Conservation (phyloP, 2,797 vertebrate genomes). For the Channa striata region DNA sequence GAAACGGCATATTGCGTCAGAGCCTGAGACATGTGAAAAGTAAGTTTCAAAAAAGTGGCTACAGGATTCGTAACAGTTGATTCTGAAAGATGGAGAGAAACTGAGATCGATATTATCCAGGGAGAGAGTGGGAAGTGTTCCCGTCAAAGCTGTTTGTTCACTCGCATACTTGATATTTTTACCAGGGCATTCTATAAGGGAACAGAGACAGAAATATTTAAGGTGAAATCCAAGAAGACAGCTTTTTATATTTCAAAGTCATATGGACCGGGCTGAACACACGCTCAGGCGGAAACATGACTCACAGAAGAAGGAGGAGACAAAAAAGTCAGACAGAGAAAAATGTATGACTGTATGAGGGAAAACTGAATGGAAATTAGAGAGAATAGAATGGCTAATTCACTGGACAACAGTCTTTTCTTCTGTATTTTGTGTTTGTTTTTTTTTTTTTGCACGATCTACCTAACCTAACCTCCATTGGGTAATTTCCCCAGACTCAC, state of each 20-base stretch:
- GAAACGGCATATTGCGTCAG: neutral
- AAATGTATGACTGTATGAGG: neutral
- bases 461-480: neutral
- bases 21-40: neutral
- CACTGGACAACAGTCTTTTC: neutral
- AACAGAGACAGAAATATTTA: slow-evolving; percentile 57
- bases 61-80: slow-evolving; percentile 12
- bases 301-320: slow-evolving; percentile 40
- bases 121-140: slow-evolving; percentile 59
- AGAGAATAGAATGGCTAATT: neutral
- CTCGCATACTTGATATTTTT: slow-evolving; percentile 61
- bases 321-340: slow-evolving; percentile 16
- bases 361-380: neutral
- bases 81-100: slow-evolving; percentile 22
- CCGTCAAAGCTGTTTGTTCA: slow-evolving; percentile 49
- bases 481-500: slow-evolving; percentile 82
- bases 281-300: slow-evolving; percentile 47
- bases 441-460: too few species aligned
- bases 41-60: neutral
- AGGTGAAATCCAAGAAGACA: slow-evolving; percentile 56
- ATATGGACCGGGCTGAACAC: slow-evolving; percentile 7
- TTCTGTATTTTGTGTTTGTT: neutral
- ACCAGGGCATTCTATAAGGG: slow-evolving; percentile 49
- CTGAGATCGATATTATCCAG: slow-evolving; percentile 42
- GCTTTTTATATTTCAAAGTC: slow-evolving; percentile 38